A percentile compares a stretch with the other conserved stretches of the same genome.
phyloP scores from a whole-genome alignment of 2,888 invertebrate species.

The Mimachlamys varia region DNA sequence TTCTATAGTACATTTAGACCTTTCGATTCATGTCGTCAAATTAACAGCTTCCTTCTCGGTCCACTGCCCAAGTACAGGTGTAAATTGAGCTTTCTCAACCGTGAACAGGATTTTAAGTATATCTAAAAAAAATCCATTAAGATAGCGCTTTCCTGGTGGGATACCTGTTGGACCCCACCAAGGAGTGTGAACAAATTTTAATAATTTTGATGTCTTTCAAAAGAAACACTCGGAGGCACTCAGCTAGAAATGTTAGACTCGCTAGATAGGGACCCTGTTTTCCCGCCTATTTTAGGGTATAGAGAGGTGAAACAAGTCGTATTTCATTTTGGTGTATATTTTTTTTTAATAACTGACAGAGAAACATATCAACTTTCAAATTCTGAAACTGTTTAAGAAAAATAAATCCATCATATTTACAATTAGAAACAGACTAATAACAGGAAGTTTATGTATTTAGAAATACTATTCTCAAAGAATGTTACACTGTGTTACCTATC shows the following conservation, averaged over 20 bases:
- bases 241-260: conserved; percentile 13
- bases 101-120: conserved; percentile 14
- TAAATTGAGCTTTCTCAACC: background rate
- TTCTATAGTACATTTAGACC: background rate
- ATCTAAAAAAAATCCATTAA: background rate
- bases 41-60: background rate
- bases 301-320: background rate
- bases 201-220: background rate
- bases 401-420: no score
- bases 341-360: background rate
- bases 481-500: no score
- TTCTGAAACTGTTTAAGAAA: no score
- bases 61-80: background rate
- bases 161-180: background rate
- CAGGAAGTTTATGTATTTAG: no score
- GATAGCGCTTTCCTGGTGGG: background rate
- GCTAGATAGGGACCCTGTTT: background rate
- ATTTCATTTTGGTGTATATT: no score
- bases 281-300: background rate
- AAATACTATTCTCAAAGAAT: no score
- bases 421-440: no score
- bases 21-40: background rate
- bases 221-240: background rate
- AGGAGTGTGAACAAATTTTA: background rate
- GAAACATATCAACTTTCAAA: background rate